These are phyloP conservation scores for Zosterops japonicus DNA, from an alignment of 2,113 vertebrate species.

Conservation along the genomic window DNA sequence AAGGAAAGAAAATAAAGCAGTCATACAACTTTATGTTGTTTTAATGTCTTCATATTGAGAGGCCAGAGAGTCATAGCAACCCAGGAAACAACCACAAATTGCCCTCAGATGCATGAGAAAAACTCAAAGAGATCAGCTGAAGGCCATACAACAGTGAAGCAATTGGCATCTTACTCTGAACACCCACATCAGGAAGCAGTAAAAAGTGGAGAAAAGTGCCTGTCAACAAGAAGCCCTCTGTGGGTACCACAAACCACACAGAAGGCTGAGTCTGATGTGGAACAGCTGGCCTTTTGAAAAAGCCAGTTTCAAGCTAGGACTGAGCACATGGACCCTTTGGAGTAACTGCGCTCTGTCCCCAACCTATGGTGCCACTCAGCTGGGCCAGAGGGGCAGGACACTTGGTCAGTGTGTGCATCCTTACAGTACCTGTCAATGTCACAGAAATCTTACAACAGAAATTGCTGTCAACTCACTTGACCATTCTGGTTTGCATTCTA, in stretches of 20 bases:
- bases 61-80: not conserved
- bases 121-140: not conserved
- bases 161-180: not conserved
- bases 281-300: not conserved
- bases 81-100: not conserved
- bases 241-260: not conserved
- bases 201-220: not conserved
- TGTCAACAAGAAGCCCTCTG: not conserved
- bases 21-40: not conserved
- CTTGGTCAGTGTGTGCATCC: too few species aligned
- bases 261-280: not conserved
- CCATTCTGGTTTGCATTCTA: not conserved
- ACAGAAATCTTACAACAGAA: not conserved
- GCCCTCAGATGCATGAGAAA: not conserved
- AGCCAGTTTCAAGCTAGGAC: not conserved
- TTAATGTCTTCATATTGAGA: not conserved
- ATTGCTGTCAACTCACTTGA: not conserved
- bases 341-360: not conserved
- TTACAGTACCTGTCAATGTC: not conserved
- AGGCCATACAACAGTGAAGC: not conserved
- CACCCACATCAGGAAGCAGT: not conserved
- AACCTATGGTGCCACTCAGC: accelerated
- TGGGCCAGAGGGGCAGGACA: not conserved
- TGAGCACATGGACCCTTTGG: accelerated
- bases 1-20: not conserved